Percentiles rank a stretch among this genome's conserved stretches.
Conservation (phyloP, 2,888 invertebrate species). For the Cryptocephalus moraei region DNA sequence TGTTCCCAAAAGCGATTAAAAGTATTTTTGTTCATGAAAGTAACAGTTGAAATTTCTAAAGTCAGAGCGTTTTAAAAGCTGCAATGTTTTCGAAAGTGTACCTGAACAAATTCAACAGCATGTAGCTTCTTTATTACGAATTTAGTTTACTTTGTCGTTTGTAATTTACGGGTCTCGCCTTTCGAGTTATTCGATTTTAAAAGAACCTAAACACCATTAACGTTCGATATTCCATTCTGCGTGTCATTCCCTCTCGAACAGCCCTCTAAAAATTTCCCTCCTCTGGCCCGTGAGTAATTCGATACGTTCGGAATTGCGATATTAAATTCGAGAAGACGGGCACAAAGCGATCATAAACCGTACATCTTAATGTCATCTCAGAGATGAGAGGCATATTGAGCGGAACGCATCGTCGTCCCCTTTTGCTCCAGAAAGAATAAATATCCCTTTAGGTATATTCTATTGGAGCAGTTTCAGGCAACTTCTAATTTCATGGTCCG, state of each 20-base stretch:
- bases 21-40: too few relatives aligned
- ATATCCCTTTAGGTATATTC: conserved; percentile 28
- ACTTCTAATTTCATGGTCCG: conserved; percentile 36
- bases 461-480: conserved; percentile 27
- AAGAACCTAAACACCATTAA: background rate
- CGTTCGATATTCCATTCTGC: background rate
- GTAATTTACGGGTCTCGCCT: too few relatives aligned
- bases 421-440: conserved; percentile 15
- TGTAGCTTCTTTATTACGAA: too few relatives aligned
- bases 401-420: conserved; percentile 16
- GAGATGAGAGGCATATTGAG: conserved; percentile 15
- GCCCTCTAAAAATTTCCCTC: conserved; percentile 1
- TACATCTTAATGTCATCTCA: conserved; percentile 11
- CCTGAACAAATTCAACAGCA: too few relatives aligned
- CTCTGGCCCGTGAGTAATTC: conserved; percentile 6
- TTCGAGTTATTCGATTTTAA: too few relatives aligned
- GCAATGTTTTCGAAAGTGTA: too few relatives aligned
- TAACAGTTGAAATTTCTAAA: too few relatives aligned
- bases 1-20: too few relatives aligned
- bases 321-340: conserved; percentile 8
- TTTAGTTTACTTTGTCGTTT: too few relatives aligned
- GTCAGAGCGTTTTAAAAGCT: too few relatives aligned
- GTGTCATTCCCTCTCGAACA: background rate
- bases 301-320: conserved; percentile 9
- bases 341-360: conserved; percentile 5